Base-by-base conservation (phyloP, 64 coral and sea anemone genomes). In the Cladopsammia gracilis region DNA sequence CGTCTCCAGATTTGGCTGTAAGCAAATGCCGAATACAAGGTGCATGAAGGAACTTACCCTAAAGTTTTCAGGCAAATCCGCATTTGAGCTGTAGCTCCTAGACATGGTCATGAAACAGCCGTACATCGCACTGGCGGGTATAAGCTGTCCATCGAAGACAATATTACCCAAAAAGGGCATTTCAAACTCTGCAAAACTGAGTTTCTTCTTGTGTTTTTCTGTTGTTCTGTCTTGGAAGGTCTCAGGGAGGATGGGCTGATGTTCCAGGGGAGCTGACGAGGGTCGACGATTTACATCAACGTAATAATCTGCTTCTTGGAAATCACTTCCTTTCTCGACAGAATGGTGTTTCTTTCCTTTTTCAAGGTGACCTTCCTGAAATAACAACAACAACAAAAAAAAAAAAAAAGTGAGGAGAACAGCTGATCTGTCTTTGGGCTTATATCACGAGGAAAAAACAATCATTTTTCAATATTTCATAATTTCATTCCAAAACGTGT, bases 91-190 rank as follows among this genome's bases (percentile, higher is more conserved):
- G 72, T 74, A 82, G 25, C 73, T 78, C 7, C 87, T 69, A 20
- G 90, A 93, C 82, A 98, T 93, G 25, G 94, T 93, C 93, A 98
- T 90, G 54, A 96, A 98, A 48, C 90, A 96, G 24, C 97, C 97
- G 65, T 95, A 95, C 86, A 96, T 75, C 7, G 58, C 77, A 91
- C 91, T 95, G 19, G 91, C 90, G 4, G 90, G 78, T n/a, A 98
- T 70, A 58, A 98, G 25, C 26, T 73, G 43, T 13, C 87, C 89
- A 87, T 85, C 73, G 23, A 98, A 93, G 0, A 90, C 85, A 86
- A 98, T 69, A 42, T 80, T 92, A 15, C 97, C 97, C 3, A 87
- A 66, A 19, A 93, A 65, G 3, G 97, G 94, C 86, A 96, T 89
- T 26, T 77, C 57, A 75, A 90, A 90, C n/a, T 70, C 75, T 42